Base-by-base conservation (phyloP, 64 coral and sea anemone genomes). In the Astreopora myriophthalma region DNA sequence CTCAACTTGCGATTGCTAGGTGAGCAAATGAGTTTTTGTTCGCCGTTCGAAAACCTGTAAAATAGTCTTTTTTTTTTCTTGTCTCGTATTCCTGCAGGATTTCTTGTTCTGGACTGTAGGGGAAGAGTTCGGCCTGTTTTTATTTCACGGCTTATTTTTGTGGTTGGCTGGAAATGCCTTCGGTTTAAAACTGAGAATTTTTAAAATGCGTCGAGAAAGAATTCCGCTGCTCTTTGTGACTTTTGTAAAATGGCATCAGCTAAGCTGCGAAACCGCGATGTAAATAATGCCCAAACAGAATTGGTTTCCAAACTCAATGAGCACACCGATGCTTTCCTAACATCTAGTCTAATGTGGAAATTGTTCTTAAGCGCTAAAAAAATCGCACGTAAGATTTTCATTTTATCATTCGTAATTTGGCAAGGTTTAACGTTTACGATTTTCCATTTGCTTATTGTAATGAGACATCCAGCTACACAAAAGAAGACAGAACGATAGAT, bases 191-290 rank as follows among this genome's bases (percentile, higher is more conserved):
- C n/a, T n/a, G 6, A 33, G 34, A 61, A 49, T 9, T 58, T 28
- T 80, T 80, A 19, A 80, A 80, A 61, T 34, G 48, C 57, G 34
- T 31, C 13, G 46, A 42, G 20, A 63, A 81, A 75, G 61, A 62
- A 77, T 25, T 49, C 31, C 64, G 9, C 20, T 39, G 31, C 70
- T n/a, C n/a, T 86, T 73, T 52, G 78, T 94, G 74, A 88, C 85
- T 88, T 62, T 78, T 88, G 29, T 73, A 87, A 94, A 88, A 88
- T 80, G 74, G 51, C 80, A 88, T 94, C 82, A 14, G 20, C 88
- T 88, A 80, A 87, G 71, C 61, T 73, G 87, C 87, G 70, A 93
- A 87, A 87, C 68, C 87, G 87, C 87, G 48, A 93, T n/a, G n/a
- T 86, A 87, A 48, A 6, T 87, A 65, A 49, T 71, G 20, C 46